Evolutionary conservation across 2,888 invertebrate species (phyloP), one percentile per base, ranked within the genome.

Genomic region (Liposcelis brunnea): DNA sequence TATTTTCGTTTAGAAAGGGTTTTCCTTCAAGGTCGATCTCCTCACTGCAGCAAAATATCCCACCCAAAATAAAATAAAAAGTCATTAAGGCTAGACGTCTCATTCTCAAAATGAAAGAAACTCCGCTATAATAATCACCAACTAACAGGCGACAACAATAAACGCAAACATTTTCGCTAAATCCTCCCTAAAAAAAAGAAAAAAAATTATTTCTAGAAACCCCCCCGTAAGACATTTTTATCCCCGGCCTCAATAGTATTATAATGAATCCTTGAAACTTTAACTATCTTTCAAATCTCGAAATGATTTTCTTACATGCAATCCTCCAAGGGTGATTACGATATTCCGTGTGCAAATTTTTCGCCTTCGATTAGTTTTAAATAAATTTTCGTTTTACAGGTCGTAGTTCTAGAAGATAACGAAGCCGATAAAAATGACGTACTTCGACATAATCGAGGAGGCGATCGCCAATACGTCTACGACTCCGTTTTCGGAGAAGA

Each of bases 401-500:
- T 74, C 61, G 69, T 80, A n/a, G 66, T 80, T 43, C 60, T 80
- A 46, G 72, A 77, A 56, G 80, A 81, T 51, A 67, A 68, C 5
- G 70, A 69, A 33, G 71, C 71, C 14, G 67, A 66, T 38, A 69
- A 66, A 54, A 60, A 59, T 35, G 75, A 75, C 58, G 72, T 79
- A 35, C 64, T 83, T 42, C 69, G 84, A 15, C 79, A 79, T 52
- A 78, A 77, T 59, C 63, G 77, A 42, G 66, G 68, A 44, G 70
- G 74, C 15, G 87, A 91, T 50, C 77, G 84, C 51, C 82, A 87
- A 59, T 93, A 89, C 63, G 74, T 80, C 2, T 95, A 89, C 61
- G 94, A 95, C 60, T 71, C 78, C 44, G 87, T 87, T 7, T 91
- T 94, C 59, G 83, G 80, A 43, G 90, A 90, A 59, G 75, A 78